Evolutionary conservation across 2,797 vertebrate genomes (phyloP).

Genomic region (Brachyrhaphis roseni): DNA sequence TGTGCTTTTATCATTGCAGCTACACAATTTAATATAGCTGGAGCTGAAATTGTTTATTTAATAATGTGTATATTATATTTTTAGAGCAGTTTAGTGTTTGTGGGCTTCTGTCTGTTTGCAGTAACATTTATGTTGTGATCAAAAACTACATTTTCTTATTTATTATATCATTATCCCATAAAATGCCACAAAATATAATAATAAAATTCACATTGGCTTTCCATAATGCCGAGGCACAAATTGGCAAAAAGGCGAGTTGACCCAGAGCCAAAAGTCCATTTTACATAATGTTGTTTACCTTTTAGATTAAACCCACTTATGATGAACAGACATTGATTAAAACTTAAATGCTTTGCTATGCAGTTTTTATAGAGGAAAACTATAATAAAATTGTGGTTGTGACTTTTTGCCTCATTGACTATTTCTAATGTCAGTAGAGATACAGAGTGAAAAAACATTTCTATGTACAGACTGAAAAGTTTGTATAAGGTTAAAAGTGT

Average conservation of each 20-base stretch:
- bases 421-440: not conserved
- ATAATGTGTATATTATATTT: not conserved
- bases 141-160: not conserved
- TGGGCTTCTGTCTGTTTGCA: not conserved
- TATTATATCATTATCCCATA: not conserved
- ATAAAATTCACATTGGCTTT: not conserved
- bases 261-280: not conserved
- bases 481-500: not conserved
- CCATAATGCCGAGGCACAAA: not conserved
- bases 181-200: not conserved
- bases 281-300: not conserved
- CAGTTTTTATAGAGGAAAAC: not conserved
- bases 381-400: not conserved
- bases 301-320: not conserved
- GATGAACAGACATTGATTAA: not conserved
- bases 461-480: not conserved
- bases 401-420: not conserved
- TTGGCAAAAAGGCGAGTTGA: not conserved
- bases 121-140: not conserved
- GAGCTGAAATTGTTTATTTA: not conserved
- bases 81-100: not conserved
- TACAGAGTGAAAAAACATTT: not conserved
- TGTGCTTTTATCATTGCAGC: not conserved
- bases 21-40: not conserved
- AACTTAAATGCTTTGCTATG: not conserved